phyloP scores from a whole-genome alignment of 2,888 invertebrate species.

The Laothoe populi region DNA sequence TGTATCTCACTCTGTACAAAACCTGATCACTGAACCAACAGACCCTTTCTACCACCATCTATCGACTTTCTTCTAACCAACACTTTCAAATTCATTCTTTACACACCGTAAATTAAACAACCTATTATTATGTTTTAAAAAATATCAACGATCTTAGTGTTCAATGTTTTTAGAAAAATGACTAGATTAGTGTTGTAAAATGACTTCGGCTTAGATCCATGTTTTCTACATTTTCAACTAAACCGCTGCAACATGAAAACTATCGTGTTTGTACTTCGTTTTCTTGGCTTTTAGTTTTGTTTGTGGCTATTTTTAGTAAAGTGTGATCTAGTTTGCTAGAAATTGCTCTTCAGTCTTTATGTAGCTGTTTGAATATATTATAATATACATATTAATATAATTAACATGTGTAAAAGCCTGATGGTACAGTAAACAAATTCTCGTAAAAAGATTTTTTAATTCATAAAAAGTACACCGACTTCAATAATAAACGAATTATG shows the following conservation, averaged over 20 bases:
- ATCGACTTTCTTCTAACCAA: conserved; percentile 16
- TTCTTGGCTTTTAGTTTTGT: conserved; percentile 3
- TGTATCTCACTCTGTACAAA: background rate
- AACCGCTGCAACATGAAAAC: background rate
- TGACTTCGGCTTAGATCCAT: background rate
- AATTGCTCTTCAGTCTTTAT: background rate
- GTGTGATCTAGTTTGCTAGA: background rate
- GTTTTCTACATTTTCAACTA: background rate
- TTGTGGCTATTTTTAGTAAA: background rate
- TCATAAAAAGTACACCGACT: too few species aligned
- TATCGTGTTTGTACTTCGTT: background rate
- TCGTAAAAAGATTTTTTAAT: too few species aligned
- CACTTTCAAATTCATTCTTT: conserved; percentile 22
- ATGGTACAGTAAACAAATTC: too few species aligned
- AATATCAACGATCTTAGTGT: background rate
- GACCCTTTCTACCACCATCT: background rate
- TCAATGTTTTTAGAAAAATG: background rate
- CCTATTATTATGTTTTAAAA: background rate
- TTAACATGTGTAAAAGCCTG: too few species aligned
- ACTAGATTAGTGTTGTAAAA: background rate
- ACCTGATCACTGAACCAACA: background rate
- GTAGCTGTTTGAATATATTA: background rate
- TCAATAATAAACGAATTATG: too few species aligned
- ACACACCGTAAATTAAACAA: conserved; percentile 14
- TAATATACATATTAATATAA: background rate